These are phyloP conservation scores for Tetranychus cinnabarinus DNA, from an alignment of 1,140 invertebrate genomes.

Conservation along the genomic window DNA sequence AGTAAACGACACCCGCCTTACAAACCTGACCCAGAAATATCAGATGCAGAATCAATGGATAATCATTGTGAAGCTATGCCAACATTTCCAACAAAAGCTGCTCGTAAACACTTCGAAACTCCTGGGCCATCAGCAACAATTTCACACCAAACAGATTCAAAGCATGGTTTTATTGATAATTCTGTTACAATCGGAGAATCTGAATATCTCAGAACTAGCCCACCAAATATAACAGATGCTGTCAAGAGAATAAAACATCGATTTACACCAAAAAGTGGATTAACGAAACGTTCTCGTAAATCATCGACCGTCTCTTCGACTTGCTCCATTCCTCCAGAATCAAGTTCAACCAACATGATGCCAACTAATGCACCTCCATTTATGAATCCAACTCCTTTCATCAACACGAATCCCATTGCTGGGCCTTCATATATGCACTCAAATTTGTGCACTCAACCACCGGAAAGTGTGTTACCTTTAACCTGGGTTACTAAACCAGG, in stretches of 20 bases:
- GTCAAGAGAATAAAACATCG: not conserved
- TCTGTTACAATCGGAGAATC: not conserved
- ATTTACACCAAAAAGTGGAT: not conserved
- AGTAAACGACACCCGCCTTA: constrained; percentile 1
- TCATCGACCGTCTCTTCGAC: too few relatives aligned
- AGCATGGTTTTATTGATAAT: not conserved
- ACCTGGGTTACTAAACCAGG: too few relatives aligned
- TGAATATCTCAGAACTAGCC: not conserved
- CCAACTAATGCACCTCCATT: too few relatives aligned
- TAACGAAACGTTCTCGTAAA: too few relatives aligned
- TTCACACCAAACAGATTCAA: not conserved
- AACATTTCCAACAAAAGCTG: not conserved
- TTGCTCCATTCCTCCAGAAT: too few relatives aligned
- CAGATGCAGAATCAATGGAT: not conserved
- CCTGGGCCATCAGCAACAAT: not conserved
- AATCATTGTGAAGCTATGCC: not conserved
- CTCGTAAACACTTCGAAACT: constrained; percentile 1
- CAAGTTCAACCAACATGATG: too few relatives aligned
- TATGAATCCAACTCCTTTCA: too few relatives aligned
- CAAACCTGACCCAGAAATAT: not conserved
- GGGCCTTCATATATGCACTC: too few relatives aligned
- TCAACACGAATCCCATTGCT: too few relatives aligned
- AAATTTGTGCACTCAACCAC: too few relatives aligned
- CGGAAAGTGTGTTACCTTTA: too few relatives aligned
- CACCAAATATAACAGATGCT: not conserved